These are phyloP conservation scores for Lonchura striata DNA, from an alignment of 2,113 vertebrate species.

Conservation along the genomic window DNA sequence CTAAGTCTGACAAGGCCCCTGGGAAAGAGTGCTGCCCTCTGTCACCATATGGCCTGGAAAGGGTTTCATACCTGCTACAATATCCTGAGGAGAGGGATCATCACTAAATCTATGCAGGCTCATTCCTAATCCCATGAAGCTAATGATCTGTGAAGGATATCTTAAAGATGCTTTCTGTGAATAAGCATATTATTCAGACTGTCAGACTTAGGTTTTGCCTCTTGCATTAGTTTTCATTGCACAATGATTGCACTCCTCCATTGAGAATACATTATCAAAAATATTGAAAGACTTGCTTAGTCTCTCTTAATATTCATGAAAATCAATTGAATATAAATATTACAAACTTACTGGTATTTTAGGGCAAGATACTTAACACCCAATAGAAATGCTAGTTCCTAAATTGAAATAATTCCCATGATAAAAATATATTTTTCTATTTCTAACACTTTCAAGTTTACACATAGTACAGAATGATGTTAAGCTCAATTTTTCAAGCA, in stretches of 20 bases:
- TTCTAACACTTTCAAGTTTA: background rate
- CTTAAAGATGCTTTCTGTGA: slow-evolving; percentile 64
- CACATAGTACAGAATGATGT: background rate
- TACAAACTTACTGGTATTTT: background rate
- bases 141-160: slow-evolving; percentile 73
- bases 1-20: slow-evolving; percentile 71
- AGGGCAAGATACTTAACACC: background rate
- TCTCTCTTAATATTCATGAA: slow-evolving; percentile 18
- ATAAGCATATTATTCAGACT: slow-evolving; percentile 49
- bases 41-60: slow-evolving; percentile 72
- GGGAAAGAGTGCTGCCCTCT: slow-evolving; percentile 60
- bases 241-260: slow-evolving; percentile 1
- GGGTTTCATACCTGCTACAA: slow-evolving; percentile 62
- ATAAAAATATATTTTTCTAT: background rate
- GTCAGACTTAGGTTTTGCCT: background rate
- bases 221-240: slow-evolving; percentile 21
- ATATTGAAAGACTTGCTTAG: slow-evolving; percentile 24
- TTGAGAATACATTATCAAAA: slow-evolving; percentile 26
- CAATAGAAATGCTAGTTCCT: background rate
- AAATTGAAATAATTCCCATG: background rate
- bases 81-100: slow-evolving; percentile 47
- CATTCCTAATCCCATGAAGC: slow-evolving; percentile 69
- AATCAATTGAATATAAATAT: background rate
- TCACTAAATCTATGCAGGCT: slow-evolving; percentile 58
- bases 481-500: background rate